Base-by-base conservation (phyloP, 2,888 invertebrate species). In the Drosophila emarginata region DNA sequence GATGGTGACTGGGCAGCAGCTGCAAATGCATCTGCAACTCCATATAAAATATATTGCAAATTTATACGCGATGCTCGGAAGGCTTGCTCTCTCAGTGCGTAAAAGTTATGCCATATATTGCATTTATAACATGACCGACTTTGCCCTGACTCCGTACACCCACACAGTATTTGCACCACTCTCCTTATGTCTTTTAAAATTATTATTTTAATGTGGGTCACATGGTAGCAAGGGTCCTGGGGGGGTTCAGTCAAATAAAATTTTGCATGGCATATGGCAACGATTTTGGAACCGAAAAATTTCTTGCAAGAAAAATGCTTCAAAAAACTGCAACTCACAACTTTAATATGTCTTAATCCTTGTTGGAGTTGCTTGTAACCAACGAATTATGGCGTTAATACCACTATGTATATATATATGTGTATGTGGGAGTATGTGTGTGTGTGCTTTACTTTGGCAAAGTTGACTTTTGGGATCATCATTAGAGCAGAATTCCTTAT, bases 401-500 rank as follows among this genome's bases (percentile, higher is more conserved):
- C 87, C 85, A 72, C 73, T 80, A 79, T 87, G 77, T 84, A 71
- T 57, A 14, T 59, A 40, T 32, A 6, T 23, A 58, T 26, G 80
- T 87, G 76, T 84, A 71, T 60, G 21, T 58, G n/a, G n/a, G n/a
- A n/a, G 52, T 28, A 6, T 23, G 61, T 36, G 23, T 64, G 50
- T 58, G 62, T 54, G 36, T 57, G 54, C 51, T 36, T 76, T 80
- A 79, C 86, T 85, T 81, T 73, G 77, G 84, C 76, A 45, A 84
- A 79, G 84, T 84, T 84, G 82, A 84, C 87, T 84, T 87, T 82
- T 21, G 82, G 85, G 80, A 84, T 84, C 85, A 87, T 84, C 80
- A 87, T 87, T 81, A 87, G 84, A 67, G 68, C 53, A 40, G 65
- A 74, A 67, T 11, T 28, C 40, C 21, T 57, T 11, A 18, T 21